Percentiles rank a stretch among this genome's conserved stretches.
These are phyloP conservation scores for Characodon lateralis DNA, from an alignment of 2,797 vertebrate genomes.

Conservation along the genomic window DNA sequence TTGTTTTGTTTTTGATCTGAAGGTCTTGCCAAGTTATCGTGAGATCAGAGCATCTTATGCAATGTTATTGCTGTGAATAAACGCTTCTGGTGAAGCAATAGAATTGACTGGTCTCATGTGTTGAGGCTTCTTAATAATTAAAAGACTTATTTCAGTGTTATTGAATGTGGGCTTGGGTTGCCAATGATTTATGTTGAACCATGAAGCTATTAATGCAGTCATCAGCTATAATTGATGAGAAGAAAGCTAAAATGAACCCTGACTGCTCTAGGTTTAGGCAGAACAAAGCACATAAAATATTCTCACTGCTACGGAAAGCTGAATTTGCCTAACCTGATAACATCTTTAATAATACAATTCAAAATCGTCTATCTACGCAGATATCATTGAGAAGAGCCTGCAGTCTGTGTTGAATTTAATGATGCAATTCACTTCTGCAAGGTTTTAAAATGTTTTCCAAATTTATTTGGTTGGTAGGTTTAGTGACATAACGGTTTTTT, in stretches of 20 bases:
- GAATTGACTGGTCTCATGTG: background rate
- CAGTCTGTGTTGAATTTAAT: background rate
- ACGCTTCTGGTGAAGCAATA: conserved; percentile 11
- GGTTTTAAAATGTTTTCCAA: background rate
- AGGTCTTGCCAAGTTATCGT: background rate
- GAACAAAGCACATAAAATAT: background rate
- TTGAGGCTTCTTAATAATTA: background rate
- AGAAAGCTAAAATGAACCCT: background rate
- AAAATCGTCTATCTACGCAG: no score
- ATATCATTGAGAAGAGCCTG: background rate
- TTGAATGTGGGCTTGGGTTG: background rate
- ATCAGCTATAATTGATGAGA: conserved; percentile 5
- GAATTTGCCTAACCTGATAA: background rate
- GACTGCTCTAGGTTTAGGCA: background rate
- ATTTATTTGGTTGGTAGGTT: background rate
- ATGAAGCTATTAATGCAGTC: conserved; percentile 5
- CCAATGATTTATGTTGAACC: conserved; percentile 4
- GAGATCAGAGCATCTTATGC: conserved; percentile 16
- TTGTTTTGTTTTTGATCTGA: conserved; percentile 21
- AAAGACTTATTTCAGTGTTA: background rate
- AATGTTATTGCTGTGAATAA: background rate
- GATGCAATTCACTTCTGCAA: background rate
- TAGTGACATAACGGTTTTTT: background rate
- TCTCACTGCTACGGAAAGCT: background rate
- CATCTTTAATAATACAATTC: background rate